A percentile compares a stretch with the other conserved stretches of the same genome.
These are phyloP conservation scores for Diorhabda elongata DNA, from an alignment of 1,140 invertebrate genomes.

Conservation along the genomic window DNA sequence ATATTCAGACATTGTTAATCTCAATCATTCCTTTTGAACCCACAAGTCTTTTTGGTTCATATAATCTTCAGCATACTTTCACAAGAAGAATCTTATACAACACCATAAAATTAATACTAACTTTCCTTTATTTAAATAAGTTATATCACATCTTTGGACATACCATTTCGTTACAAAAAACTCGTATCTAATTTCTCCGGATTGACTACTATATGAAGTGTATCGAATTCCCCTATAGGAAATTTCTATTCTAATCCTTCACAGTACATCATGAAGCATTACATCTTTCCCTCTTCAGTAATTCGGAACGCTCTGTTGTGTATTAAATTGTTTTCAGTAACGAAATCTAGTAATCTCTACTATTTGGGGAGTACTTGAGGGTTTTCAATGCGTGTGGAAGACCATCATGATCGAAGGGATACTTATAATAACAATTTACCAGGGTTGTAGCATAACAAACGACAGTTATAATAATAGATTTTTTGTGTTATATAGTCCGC, in stretches of 20 bases:
- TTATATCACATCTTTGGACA: background rate
- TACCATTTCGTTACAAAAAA: background rate
- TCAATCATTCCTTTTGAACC: no score
- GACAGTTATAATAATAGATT: no score
- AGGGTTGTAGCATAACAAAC: background rate
- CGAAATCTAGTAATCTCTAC: slow-evolving; percentile 22
- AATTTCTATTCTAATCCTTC: slow-evolving; percentile 14
- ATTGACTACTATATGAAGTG: background rate
- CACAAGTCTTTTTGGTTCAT: no score
- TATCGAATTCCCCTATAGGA: slow-evolving; percentile 11
- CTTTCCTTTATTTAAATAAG: background rate
- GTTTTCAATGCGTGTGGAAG: slow-evolving; percentile 19
- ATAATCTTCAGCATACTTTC: no score
- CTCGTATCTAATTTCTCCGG: background rate
- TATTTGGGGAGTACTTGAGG: slow-evolving; percentile 21
- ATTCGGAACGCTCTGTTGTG: slow-evolving; percentile 6
- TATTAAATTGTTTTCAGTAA: slow-evolving; percentile 22
- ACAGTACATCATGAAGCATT: slow-evolving; percentile 15
- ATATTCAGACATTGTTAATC: no score
- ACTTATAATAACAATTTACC: background rate
- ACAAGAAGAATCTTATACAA: no score
- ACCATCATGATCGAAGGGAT: slow-evolving; percentile 2
- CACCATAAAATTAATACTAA: no score
- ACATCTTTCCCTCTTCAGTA: slow-evolving; percentile 3
- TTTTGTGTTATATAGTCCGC: no score